These are phyloP conservation scores for Protaetia brevitarsis DNA, from an alignment of 1,140 invertebrate genomes.

Conservation along the genomic window DNA sequence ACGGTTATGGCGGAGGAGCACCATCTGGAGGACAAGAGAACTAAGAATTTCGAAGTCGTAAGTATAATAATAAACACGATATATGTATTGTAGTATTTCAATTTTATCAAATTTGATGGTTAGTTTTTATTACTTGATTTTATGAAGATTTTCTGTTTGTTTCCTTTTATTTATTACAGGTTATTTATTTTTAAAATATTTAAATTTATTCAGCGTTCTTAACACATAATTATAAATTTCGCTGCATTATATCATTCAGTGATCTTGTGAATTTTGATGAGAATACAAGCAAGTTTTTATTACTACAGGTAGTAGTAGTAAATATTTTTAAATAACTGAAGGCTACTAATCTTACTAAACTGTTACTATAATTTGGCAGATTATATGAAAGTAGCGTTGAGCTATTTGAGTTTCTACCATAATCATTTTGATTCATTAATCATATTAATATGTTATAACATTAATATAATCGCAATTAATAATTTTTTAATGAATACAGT, in stretches of 20 bases:
- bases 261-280: not conserved
- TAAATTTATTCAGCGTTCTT: conserved; percentile 28
- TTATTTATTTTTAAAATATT: conserved; percentile 24
- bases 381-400: too few species aligned
- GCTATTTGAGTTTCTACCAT: too few species aligned
- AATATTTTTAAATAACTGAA: too few species aligned
- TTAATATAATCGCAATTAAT: too few species aligned
- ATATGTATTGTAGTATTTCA: not conserved
- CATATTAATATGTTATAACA: too few species aligned
- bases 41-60: conserved; percentile 27
- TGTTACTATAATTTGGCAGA: too few species aligned
- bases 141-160: conserved; percentile 22
- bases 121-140: conserved; percentile 19
- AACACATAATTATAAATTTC: not conserved
- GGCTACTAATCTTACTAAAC: too few species aligned
- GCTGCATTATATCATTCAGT: not conserved
- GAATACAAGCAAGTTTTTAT: not conserved
- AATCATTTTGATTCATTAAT: too few species aligned
- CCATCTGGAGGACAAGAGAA: conserved; percentile 31
- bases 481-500: too few species aligned
- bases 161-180: conserved; percentile 34
- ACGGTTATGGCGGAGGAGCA: conserved; percentile 39
- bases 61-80: conserved; percentile 20
- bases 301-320: too few species aligned
- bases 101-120: conserved; percentile 17